Conservation (phyloP, 2,797 vertebrate genomes). For the Argya squamiceps region DNA sequence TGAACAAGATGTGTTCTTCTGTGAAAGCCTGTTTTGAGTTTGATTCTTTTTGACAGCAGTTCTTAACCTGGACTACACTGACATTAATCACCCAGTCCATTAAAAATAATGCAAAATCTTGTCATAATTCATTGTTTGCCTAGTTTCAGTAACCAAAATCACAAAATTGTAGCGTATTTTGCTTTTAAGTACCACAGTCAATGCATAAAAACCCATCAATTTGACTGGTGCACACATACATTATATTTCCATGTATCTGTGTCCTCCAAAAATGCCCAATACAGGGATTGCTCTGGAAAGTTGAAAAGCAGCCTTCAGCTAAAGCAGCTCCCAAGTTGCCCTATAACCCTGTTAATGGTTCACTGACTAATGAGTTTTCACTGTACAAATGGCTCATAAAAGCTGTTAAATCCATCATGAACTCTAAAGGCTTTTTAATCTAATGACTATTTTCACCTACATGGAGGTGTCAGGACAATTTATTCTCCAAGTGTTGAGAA, state of each 20-base stretch:
- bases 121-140: background rate
- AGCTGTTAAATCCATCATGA: slow-evolving; percentile 52
- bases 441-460: slow-evolving; percentile 58
- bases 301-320: background rate
- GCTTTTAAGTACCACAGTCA: background rate
- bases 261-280: background rate
- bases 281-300: background rate
- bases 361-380: slow-evolving; percentile 48
- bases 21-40: background rate
- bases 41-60: background rate
- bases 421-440: slow-evolving; percentile 50
- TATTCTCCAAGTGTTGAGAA: slow-evolving; percentile 17
- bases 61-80: background rate
- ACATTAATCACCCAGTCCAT: background rate
- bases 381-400: slow-evolving; percentile 40
- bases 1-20: background rate
- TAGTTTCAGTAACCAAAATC: background rate
- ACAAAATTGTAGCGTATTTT: background rate
- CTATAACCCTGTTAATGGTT: background rate
- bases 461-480: slow-evolving; percentile 32
- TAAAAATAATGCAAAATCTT: background rate
- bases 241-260: background rate
- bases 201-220: fast-evolving
- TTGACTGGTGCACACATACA: background rate
- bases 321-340: background rate